These are phyloP conservation scores for Drosophila arawakana DNA, from an alignment of 1,140 invertebrate genomes.

Conservation along the genomic window DNA sequence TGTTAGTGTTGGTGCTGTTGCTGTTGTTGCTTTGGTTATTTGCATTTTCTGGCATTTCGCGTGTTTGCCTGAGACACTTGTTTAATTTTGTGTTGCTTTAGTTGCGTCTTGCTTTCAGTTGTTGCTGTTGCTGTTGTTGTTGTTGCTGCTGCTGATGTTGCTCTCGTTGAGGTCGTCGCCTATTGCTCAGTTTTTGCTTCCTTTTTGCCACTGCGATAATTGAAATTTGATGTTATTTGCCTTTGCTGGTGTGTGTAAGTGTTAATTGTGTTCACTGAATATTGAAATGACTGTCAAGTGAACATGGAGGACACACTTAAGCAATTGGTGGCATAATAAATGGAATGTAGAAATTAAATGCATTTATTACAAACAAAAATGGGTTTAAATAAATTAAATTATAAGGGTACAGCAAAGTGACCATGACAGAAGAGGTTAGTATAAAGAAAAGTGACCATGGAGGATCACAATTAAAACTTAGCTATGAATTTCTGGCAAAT, in stretches of 20 bases:
- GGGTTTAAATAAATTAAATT: too few relatives aligned
- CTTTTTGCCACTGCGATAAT: constrained; percentile 67
- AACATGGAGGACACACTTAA: background rate
- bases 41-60: constrained; percentile 50
- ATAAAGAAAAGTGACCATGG: background rate
- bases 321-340: too few relatives aligned
- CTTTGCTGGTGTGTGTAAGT: constrained; percentile 5
- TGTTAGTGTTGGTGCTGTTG: constrained; percentile 4
- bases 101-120: background rate
- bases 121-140: constrained; percentile 24
- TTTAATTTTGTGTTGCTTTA: constrained; percentile 30
- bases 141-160: constrained; percentile 22
- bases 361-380: background rate
- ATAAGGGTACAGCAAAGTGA: too few relatives aligned
- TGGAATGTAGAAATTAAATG: background rate
- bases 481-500: background rate
- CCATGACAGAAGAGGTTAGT: too few relatives aligned
- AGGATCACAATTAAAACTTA: background rate
- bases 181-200: constrained; percentile 53
- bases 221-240: constrained; percentile 66
- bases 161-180: constrained; percentile 52
- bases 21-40: constrained; percentile 39
- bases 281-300: constrained; percentile 6
- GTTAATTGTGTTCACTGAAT: constrained; percentile 24
- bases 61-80: constrained; percentile 59